A percentile compares a stretch with the other conserved stretches of the same genome.
Evolutionary conservation across 2,888 invertebrate genomes (phyloP).

Genomic region (Eilema griseolum): DNA sequence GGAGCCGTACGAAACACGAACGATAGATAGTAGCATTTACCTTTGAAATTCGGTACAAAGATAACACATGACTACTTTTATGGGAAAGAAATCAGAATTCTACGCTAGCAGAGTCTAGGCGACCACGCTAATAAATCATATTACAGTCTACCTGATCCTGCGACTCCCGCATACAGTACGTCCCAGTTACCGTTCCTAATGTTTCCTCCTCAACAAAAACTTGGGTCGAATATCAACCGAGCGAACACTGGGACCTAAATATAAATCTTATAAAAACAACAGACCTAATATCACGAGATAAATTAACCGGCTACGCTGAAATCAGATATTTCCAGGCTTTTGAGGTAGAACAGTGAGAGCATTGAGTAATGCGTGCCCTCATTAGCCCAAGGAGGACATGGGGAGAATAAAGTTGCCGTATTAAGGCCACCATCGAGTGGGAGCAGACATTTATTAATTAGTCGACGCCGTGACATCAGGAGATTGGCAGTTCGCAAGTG

Average conservation of each 20-base stretch:
- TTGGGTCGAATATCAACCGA: not conserved
- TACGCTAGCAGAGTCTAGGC: too few species aligned
- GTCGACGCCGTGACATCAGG: slow-evolving; percentile 48
- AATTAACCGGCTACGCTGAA: not conserved
- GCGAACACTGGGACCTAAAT: not conserved
- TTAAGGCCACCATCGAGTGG: slow-evolving; percentile 56
- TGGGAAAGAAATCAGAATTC: not conserved
- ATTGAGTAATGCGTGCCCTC: slow-evolving; percentile 57
- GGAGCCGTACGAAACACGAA: too few species aligned
- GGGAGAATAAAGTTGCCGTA: slow-evolving; percentile 62
- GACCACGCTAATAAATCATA: not conserved
- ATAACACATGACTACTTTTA: not conserved
- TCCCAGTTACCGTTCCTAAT: not conserved
- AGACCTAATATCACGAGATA: not conserved
- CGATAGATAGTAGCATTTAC: too few species aligned
- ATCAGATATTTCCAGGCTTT: slow-evolving; percentile 3
- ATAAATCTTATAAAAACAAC: not conserved
- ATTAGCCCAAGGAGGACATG: slow-evolving; percentile 61
- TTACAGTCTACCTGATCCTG: too few species aligned
- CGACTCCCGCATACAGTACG: not conserved
- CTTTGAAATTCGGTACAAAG: not conserved
- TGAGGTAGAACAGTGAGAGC: slow-evolving; percentile 20
- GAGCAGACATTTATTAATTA: slow-evolving; percentile 64
- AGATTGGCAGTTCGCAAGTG: slow-evolving; percentile 34
- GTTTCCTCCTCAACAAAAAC: not conserved